These are phyloP conservation scores for Natator depressus DNA, from an alignment of 2,113 vertebrate genomes.

Conservation along the genomic window DNA sequence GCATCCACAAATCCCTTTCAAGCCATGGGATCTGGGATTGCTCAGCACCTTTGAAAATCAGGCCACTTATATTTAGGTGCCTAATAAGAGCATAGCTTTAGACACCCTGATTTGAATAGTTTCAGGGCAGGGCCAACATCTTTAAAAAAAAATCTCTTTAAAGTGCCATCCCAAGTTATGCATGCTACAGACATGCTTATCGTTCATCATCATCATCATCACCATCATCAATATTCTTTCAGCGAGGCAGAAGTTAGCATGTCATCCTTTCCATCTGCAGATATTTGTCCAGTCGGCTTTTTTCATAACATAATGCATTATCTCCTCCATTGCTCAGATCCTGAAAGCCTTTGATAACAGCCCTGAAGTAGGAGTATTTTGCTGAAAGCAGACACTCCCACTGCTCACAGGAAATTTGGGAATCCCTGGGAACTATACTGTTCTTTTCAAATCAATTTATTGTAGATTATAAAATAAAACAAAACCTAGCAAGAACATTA, in stretches of 20 bases:
- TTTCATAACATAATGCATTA: not conserved
- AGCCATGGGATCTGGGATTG: not conserved
- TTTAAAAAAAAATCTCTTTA: not conserved
- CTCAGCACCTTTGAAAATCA: slow-evolving; percentile 14
- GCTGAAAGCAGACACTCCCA: not conserved
- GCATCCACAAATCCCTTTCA: not conserved
- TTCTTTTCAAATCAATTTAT: not conserved
- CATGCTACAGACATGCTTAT: not conserved
- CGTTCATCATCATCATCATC: not conserved
- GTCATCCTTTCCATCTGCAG: not conserved
- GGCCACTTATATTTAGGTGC: not conserved
- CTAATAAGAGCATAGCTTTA: not conserved
- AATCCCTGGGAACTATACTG: not conserved
- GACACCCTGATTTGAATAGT: not conserved
- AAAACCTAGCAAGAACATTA: not conserved
- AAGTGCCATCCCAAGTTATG: not conserved
- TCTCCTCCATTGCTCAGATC: not conserved
- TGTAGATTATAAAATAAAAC: not conserved
- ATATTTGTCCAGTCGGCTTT: not conserved
- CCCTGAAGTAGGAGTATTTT: not conserved
- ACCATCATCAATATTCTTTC: not conserved
- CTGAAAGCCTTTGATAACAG: not conserved
- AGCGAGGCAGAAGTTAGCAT: not conserved
- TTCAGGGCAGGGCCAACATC: not conserved
- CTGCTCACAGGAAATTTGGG: not conserved